Base-by-base conservation (phyloP, 1,140 invertebrate species). In the Pseudomyrmex pallidus region DNA sequence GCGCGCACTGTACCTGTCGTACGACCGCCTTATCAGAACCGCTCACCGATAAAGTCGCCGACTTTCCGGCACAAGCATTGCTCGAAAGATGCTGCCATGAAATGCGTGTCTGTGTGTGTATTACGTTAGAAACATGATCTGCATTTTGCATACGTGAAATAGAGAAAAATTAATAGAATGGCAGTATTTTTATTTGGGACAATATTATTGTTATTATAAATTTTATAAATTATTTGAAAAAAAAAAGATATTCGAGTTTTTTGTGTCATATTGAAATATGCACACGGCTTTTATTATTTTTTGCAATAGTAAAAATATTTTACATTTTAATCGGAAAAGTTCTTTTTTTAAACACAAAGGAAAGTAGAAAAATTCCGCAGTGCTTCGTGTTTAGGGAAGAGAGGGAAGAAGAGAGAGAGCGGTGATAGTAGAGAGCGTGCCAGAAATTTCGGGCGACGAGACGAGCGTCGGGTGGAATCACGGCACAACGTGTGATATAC, bases 1-100 rank as follows among this genome's bases (percentile, higher is more conserved):
- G 74, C 62, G 74, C 74, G 10, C 20, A 61, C 52, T 50, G 35
- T 77, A 83, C 82, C 73, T 83, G 78, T 82, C 77, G 68, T 15
- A 25, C 73, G 62, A 15, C 15, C 44, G 61, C 72, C 59, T 77
- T 83, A 83, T 83, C 82, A 13, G 64, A 48, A 66, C 15, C 35
- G 44, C 50, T 52, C 73, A n/a, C 72, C 62, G 82, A 83, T 83
- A 83, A 83, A 83, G 82, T 83, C 72, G 68, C 76, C 54, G 64
- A 59, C 44, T 80, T 80, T 44, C 44, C 56, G 46, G 20, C 44
- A 73, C 46, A 15, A 56, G 54, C 35, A 64, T 3, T 44, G 62
- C 22, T 22, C n/a, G 74, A 67, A 67, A 74, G 61, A 67, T 67
- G 73, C 22, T 46, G 57, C 15, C 73, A 9, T 20, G 25, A 52